Evolutionary conservation across 2,888 invertebrate genomes (phyloP).

Genomic region (Horisme vitalbata): DNA sequence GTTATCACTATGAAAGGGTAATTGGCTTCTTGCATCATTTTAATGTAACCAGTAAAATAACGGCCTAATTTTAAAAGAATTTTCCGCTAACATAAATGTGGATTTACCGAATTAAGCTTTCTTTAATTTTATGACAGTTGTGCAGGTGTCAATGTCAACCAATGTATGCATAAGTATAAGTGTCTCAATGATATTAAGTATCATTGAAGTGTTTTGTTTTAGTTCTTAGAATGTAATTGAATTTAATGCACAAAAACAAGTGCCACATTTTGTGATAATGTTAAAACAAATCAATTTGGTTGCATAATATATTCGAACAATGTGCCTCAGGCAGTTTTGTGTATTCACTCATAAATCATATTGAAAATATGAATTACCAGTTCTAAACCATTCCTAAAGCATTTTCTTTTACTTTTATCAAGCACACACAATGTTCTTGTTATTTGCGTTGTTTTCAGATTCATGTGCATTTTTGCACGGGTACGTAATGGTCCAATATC

Average conservation of each 20-base stretch:
- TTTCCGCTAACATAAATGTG: no score
- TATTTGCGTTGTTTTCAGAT: no score
- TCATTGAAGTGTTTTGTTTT: slow-evolving; percentile 33
- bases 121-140: no score
- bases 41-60: slow-evolving; percentile 26
- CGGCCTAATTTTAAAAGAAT: no score
- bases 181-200: no score
- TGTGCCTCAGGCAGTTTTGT: slow-evolving; percentile 30
- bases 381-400: slow-evolving; percentile 34
- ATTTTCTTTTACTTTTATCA: no score
- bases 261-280: slow-evolving; percentile 43
- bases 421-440: no score
- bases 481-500: no score
- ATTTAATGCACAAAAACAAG: slow-evolving; percentile 51
- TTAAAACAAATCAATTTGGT: slow-evolving; percentile 29
- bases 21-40: slow-evolving; percentile 59
- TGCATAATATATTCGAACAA: slow-evolving; percentile 29
- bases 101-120: no score
- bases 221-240: slow-evolving; percentile 34
- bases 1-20: slow-evolving; percentile 53
- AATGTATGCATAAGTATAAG: slow-evolving; percentile 15
- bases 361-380: slow-evolving; percentile 34
- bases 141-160: background rate
- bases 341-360: slow-evolving; percentile 28
- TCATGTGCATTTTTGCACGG: no score